phyloP scores from a whole-genome alignment of 1,140 invertebrate genomes.

The Drosophila punjabiensis region DNA sequence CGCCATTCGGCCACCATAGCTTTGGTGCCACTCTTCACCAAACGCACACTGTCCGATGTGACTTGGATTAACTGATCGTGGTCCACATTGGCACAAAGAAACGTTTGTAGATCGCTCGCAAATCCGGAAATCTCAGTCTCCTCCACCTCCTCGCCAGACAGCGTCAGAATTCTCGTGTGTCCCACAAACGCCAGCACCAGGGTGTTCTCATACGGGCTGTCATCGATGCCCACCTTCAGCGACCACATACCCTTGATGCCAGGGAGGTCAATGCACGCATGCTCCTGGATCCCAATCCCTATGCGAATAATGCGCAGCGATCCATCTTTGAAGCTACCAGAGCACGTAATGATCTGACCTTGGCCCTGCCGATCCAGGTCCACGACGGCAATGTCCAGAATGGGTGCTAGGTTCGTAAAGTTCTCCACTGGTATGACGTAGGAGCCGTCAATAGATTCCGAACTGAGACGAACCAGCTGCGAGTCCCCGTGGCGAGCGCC shows the following conservation, averaged over 20 bases:
- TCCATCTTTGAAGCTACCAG: slow-evolving; percentile 98
- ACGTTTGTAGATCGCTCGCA: slow-evolving; percentile 95
- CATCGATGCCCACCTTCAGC: slow-evolving; percentile 90
- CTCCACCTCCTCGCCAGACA: slow-evolving; percentile 98
- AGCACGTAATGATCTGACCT: slow-evolving; percentile 99
- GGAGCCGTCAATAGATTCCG: slow-evolving; percentile 93
- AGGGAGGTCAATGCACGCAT: slow-evolving; percentile 97
- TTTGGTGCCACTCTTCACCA: slow-evolving; percentile 90
- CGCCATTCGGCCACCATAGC: slow-evolving; percentile 92
- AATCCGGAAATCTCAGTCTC: slow-evolving; percentile 97
- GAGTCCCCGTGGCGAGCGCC: slow-evolving; percentile 98
- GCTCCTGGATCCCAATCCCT: slow-evolving; percentile 99
- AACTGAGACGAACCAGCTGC: slow-evolving; percentile 96
- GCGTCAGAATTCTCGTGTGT: slow-evolving; percentile 94
- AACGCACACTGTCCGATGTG: slow-evolving; percentile 90
- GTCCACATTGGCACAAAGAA: slow-evolving; percentile 96
- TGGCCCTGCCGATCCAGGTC: slow-evolving; percentile 98
- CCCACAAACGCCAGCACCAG: slow-evolving; percentile 97
- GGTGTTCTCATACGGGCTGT: slow-evolving; percentile 91
- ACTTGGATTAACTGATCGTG: slow-evolving; percentile 89
- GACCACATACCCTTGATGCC: slow-evolving; percentile 99
- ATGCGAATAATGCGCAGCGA: slow-evolving; percentile 98
- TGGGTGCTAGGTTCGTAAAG: slow-evolving; percentile 98
- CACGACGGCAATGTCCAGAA: slow-evolving; percentile 98
- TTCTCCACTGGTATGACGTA: slow-evolving; percentile 98